These are phyloP conservation scores for Incurvaria masculella DNA, from an alignment of 2,888 invertebrate genomes.

Conservation along the genomic window DNA sequence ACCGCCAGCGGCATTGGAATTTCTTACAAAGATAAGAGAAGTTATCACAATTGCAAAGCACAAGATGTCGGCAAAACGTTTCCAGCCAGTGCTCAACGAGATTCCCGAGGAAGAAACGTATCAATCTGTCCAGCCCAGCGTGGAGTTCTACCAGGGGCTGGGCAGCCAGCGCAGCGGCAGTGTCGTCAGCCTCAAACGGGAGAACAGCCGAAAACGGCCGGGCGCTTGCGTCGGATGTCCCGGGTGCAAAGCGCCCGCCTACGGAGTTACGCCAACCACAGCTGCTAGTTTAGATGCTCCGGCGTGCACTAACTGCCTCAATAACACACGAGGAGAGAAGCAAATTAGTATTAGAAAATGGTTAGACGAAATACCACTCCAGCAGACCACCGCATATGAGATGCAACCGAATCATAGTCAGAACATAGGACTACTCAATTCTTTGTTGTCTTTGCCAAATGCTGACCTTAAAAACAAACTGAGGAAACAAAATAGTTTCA, in stretches of 20 bases:
- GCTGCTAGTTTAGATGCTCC: conserved; percentile 38
- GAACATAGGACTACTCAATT: conserved; percentile 27
- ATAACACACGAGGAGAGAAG: conserved; percentile 62
- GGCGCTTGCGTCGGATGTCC: conserved; percentile 62
- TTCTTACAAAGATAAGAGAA: conserved; percentile 84
- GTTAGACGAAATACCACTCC: conserved; percentile 67
- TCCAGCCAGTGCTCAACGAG: conserved; percentile 71
- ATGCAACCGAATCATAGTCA: conserved; percentile 24
- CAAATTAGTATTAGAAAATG: conserved; percentile 72
- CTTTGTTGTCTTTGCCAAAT: conserved; percentile 35
- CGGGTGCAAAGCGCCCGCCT: conserved; percentile 49
- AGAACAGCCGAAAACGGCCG: conserved; percentile 57
- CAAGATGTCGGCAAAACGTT: conserved; percentile 80
- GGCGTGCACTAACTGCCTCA: conserved; percentile 52
- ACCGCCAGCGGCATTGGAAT: conserved; percentile 87
- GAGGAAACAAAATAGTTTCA: conserved; percentile 41
- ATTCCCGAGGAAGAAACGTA: conserved; percentile 77
- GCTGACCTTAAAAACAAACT: conserved; percentile 28
- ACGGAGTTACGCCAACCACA: conserved; percentile 24
- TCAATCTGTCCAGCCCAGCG: conserved; percentile 45
- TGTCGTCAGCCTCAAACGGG: conserved; percentile 57
- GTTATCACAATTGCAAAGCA: conserved; percentile 87
- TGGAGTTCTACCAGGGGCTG: conserved; percentile 43
- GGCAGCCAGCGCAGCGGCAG: conserved; percentile 55
- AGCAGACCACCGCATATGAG: conserved; percentile 30